Conservation (phyloP, 2,113 vertebrate genomes). For the Petroica traversi region DNA sequence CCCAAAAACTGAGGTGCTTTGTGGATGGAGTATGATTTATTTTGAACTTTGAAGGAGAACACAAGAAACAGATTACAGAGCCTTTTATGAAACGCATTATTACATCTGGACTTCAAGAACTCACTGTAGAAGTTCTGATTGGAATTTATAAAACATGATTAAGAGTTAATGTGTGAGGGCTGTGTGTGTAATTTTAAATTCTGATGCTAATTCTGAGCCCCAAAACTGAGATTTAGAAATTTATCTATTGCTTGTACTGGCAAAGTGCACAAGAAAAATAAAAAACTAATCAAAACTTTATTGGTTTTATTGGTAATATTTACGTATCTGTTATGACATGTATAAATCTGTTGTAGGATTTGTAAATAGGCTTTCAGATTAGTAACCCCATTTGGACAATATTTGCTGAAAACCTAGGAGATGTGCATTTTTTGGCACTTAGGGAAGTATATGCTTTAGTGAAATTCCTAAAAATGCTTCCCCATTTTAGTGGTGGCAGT, state of each 20-base stretch:
- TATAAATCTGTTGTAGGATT: slow-evolving; percentile 4
- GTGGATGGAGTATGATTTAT: not conserved
- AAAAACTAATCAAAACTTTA: slow-evolving; percentile 24
- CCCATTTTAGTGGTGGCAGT: not conserved
- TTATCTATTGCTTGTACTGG: not conserved
- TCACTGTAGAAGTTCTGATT: not conserved
- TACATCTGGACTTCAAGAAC: slow-evolving; percentile 36
- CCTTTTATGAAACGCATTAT: slow-evolving; percentile 34
- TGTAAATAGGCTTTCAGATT: not conserved
- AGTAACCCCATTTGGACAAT: not conserved
- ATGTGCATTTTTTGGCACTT: not conserved
- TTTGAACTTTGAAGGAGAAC: not conserved
- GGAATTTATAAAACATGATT: slow-evolving; percentile 12
- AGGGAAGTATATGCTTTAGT: not conserved
- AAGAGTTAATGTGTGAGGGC: not conserved
- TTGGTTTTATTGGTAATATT: not conserved
- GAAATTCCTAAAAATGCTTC: not conserved
- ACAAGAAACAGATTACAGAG: not conserved
- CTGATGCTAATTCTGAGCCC: not conserved
- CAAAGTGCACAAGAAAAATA: not conserved
- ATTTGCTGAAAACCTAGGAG: slow-evolving; percentile 2
- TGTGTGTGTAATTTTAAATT: slow-evolving; percentile 16
- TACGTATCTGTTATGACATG: not conserved
- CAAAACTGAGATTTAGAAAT: not conserved
- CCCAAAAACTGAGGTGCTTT: not conserved